These are phyloP conservation scores for Doryteuthis pealeii DNA, from an alignment of 1,140 invertebrate genomes.

Conservation along the genomic window DNA sequence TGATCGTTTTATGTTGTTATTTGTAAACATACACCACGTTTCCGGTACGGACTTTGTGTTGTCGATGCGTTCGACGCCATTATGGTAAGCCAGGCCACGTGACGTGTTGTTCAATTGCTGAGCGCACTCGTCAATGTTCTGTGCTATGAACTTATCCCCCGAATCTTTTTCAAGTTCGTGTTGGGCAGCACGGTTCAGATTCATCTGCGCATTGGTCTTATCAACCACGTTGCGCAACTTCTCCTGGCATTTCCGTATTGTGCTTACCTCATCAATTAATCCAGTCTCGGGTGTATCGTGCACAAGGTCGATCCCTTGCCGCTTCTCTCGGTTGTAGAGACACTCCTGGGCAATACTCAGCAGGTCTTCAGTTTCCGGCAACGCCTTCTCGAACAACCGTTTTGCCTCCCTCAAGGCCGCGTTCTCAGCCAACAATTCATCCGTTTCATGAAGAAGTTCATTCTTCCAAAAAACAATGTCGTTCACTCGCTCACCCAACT, in stretches of 20 bases:
- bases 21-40: conserved; percentile 85
- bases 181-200: conserved; percentile 63
- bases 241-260: conserved; percentile 75
- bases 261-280: conserved; percentile 80
- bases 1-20: conserved; percentile 79
- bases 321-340: conserved; percentile 85
- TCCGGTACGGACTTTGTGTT: conserved; percentile 82
- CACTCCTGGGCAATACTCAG: conserved; percentile 91
- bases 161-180: conserved; percentile 88
- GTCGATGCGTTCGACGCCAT: conserved; percentile 87
- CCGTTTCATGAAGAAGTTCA: conserved; percentile 82
- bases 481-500: conserved; percentile 80
- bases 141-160: conserved; percentile 82
- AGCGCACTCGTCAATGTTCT: conserved; percentile 82
- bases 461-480: conserved; percentile 93
- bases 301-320: conserved; percentile 77
- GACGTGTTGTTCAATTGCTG: conserved; percentile 81
- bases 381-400: conserved; percentile 77
- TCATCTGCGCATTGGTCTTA: conserved; percentile 68
- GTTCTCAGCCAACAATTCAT: conserved; percentile 80
- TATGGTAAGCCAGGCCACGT: conserved; percentile 83
- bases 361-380: conserved; percentile 85
- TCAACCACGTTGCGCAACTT: conserved; percentile 74
- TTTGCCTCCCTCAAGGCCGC: conserved; percentile 76
- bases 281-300: conserved; percentile 82